Evolutionary conservation across 1,140 invertebrate species (phyloP).

Genomic region (Chionoecetes opilio): DNA sequence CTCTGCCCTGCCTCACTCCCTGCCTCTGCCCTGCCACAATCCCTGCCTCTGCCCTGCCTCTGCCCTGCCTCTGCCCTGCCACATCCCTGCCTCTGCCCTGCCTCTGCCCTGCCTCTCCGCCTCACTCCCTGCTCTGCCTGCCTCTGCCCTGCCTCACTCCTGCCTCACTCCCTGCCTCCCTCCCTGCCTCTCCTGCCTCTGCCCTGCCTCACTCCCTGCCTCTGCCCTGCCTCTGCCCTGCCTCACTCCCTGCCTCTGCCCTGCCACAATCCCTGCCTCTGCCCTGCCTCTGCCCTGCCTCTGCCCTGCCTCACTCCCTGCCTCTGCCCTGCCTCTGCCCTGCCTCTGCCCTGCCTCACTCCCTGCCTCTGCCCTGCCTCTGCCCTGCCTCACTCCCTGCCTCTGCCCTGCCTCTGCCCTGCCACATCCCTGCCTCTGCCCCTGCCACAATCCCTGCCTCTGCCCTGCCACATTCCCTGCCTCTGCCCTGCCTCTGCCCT

Average conservation of each 20-base stretch:
- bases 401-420: too few species aligned
- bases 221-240: too few species aligned
- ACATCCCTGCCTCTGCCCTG: too few species aligned
- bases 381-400: background rate
- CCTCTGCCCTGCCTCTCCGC: too few species aligned
- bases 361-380: constrained; percentile 35
- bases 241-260: background rate
- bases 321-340: background rate
- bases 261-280: background rate
- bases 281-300: background rate
- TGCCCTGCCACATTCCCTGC: background rate
- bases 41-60: background rate
- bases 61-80: too few species aligned
- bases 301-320: background rate
- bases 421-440: background rate
- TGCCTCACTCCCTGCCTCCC: too few species aligned
- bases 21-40: background rate
- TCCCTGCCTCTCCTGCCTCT: too few species aligned
- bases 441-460: background rate
- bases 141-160: too few species aligned
- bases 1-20: too few species aligned
- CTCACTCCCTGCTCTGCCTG: too few species aligned
- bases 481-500: background rate
- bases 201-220: too few species aligned
- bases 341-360: background rate